Evolutionary conservation across 2,888 invertebrate genomes (phyloP).

Genomic region (Danaus chrysippus): DNA sequence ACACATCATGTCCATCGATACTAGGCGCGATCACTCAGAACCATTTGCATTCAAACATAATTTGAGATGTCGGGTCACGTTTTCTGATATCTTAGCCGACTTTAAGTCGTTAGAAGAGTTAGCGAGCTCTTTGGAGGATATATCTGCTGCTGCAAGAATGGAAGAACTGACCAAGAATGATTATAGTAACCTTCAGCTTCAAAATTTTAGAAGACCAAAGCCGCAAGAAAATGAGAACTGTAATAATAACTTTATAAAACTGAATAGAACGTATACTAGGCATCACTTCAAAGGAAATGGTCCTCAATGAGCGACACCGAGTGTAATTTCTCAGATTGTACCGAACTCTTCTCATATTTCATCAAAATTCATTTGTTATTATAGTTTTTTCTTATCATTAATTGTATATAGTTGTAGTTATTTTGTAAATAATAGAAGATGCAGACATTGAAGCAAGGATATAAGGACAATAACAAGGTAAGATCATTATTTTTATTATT

Average conservation of each 20-base stretch:
- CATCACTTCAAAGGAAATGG: slow-evolving; percentile 55
- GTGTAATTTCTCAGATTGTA: slow-evolving; percentile 39
- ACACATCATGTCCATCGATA: slow-evolving; percentile 50
- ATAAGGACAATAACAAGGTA: slow-evolving; percentile 20
- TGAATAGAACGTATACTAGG: slow-evolving; percentile 53
- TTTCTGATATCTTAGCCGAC: slow-evolving; percentile 54
- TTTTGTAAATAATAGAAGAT: slow-evolving; percentile 8
- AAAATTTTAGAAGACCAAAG: slow-evolving; percentile 59
- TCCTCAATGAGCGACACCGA: slow-evolving; percentile 41
- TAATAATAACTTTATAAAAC: slow-evolving; percentile 43
- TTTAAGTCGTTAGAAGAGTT: slow-evolving; percentile 55
- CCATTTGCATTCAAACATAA: slow-evolving; percentile 37
- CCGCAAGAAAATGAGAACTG: slow-evolving; percentile 41
- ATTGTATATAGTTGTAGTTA: neutral
- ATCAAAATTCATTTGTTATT: slow-evolving; percentile 61
- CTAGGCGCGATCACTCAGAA: slow-evolving; percentile 40
- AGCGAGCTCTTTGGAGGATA: slow-evolving; percentile 34
- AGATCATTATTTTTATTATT: neutral
- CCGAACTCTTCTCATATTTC: slow-evolving; percentile 48
- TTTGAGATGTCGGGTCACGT: slow-evolving; percentile 36
- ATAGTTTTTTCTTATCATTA: slow-evolving; percentile 10
- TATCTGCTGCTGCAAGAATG: slow-evolving; percentile 10
- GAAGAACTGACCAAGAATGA: slow-evolving; percentile 26
- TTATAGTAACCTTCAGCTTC: slow-evolving; percentile 44
- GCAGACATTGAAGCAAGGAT: neutral